These are phyloP conservation scores for Dryococelus australis DNA, from an alignment of 2,888 invertebrate genomes.

Conservation along the genomic window DNA sequence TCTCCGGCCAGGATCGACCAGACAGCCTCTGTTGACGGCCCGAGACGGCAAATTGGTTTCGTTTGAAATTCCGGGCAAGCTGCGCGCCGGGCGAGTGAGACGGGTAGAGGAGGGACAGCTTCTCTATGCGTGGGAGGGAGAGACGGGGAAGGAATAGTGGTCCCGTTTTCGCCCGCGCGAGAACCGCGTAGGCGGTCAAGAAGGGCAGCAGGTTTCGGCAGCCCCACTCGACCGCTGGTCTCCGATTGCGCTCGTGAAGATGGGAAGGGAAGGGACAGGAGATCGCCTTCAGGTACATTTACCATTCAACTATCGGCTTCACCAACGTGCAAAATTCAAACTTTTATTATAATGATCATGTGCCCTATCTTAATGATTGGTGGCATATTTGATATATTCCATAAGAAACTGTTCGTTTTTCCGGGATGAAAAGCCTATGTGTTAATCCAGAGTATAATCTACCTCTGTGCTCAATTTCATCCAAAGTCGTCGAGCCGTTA, in stretches of 20 bases:
- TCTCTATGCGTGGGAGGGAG: neutral
- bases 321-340: too few relatives aligned
- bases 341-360: too few relatives aligned
- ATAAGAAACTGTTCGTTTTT: too few relatives aligned
- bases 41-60: conserved; percentile 33
- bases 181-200: neutral
- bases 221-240: neutral
- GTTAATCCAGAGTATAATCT: too few relatives aligned
- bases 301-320: too few relatives aligned
- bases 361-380: too few relatives aligned
- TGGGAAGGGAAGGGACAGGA: neutral
- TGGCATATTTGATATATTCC: too few relatives aligned
- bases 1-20: conserved; percentile 20
- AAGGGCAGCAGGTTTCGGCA: neutral
- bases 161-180: neutral
- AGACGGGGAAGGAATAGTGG: neutral
- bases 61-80: conserved; percentile 36
- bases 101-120: neutral
- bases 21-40: conserved; percentile 28
- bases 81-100: neutral
- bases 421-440: too few relatives aligned
- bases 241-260: neutral
- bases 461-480: too few relatives aligned
- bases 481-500: too few relatives aligned
- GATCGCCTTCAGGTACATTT: neutral